A percentile compares a stretch with the other conserved stretches of the same genome.
These are phyloP conservation scores for Poecilobothrus nobilitatus DNA, from an alignment of 2,888 invertebrate species.

Conservation along the genomic window DNA sequence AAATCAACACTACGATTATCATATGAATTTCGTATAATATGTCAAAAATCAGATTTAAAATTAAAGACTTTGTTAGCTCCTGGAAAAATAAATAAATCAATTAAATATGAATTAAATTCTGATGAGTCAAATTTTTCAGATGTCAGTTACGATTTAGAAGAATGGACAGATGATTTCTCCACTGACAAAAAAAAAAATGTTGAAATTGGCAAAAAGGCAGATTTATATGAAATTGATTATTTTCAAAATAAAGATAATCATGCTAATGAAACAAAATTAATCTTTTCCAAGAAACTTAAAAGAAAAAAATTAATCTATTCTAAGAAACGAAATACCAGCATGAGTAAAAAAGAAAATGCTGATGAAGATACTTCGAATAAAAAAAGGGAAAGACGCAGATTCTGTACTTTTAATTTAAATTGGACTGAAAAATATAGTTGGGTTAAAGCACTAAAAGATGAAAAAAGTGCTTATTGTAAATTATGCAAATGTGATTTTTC, in stretches of 20 bases:
- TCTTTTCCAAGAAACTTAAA: neutral
- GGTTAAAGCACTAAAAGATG: constrained; percentile 18
- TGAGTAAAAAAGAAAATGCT: neutral
- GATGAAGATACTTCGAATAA: constrained; percentile 8
- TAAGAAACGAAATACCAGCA: neutral
- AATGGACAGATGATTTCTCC: neutral
- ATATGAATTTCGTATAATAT: constrained; percentile 38
- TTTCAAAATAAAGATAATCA: constrained; percentile 13
- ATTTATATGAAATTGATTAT: constrained; percentile 7
- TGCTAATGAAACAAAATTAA: neutral
- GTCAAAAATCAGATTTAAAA: constrained; percentile 35
- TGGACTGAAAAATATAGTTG: constrained; percentile 14
- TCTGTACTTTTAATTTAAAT: constrained; percentile 9
- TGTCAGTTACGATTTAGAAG: constrained; percentile 14
- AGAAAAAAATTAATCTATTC: no score
- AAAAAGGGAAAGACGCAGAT: constrained; percentile 14
- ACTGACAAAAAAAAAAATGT: neutral
- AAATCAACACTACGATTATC: constrained; percentile 34
- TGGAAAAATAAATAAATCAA: constrained; percentile 15
- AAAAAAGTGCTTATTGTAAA: constrained; percentile 13
- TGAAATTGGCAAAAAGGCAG: constrained; percentile 15
- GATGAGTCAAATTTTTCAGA: constrained; percentile 25
- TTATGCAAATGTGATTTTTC: constrained; percentile 7
- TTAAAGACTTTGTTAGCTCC: constrained; percentile 16
- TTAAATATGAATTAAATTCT: constrained; percentile 2